Percentiles rank a stretch among this genome's conserved stretches.
These are phyloP conservation scores for Alfaro cultratus DNA, from an alignment of 2,797 vertebrate species.

Conservation along the genomic window DNA sequence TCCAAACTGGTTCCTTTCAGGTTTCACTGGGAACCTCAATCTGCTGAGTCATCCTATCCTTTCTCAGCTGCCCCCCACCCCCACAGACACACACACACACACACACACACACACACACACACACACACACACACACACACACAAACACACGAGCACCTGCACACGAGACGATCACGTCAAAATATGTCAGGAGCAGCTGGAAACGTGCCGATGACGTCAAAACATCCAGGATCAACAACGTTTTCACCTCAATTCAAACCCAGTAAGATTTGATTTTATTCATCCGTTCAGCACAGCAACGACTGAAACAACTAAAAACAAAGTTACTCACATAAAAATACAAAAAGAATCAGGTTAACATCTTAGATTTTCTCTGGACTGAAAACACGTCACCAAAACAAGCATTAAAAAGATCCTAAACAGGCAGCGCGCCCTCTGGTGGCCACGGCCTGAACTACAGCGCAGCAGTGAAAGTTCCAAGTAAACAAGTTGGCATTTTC, in stretches of 20 bases:
- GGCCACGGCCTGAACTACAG: constrained; percentile 23
- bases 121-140: too few species aligned
- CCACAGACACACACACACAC: too few species aligned
- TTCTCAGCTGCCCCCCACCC: neutral
- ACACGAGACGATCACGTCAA: too few species aligned
- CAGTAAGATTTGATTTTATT: neutral
- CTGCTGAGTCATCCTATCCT: neutral
- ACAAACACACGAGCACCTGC: too few species aligned
- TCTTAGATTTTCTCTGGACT: neutral
- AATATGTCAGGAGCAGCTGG: too few species aligned
- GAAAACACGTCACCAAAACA: neutral
- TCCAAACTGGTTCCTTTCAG: neutral
- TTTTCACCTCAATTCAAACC: neutral
- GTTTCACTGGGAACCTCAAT: neutral
- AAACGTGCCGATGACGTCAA: too few species aligned
- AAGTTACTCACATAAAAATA: neutral
- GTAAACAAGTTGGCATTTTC: constrained; percentile 40
- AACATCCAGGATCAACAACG: neutral
- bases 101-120: too few species aligned
- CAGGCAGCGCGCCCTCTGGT: constrained; percentile 53
- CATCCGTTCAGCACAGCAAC: neutral
- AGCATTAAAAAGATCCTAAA: neutral
- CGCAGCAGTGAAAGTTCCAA: constrained; percentile 36
- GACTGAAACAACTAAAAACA: neutral
- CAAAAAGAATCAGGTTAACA: neutral